These are phyloP conservation scores for Corythornis vintsioides DNA, from an alignment of 2,113 vertebrate species.

Conservation along the genomic window DNA sequence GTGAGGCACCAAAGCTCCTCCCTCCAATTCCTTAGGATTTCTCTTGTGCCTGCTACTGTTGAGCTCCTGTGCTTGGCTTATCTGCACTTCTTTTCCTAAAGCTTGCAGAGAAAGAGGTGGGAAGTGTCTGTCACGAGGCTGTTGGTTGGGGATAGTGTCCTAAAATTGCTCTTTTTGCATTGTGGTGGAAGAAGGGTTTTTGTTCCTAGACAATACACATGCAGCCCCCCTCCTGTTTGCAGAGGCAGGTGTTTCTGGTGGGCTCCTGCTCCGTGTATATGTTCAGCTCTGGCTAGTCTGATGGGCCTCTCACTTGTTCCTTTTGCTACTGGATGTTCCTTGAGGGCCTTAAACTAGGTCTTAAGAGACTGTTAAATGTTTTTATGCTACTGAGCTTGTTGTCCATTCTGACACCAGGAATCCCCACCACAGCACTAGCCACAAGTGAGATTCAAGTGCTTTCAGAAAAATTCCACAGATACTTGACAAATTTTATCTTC, in stretches of 20 bases:
- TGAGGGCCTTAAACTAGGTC: not conserved
- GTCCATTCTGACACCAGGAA: not conserved
- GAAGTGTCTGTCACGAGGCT: not conserved
- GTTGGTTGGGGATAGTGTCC: not conserved
- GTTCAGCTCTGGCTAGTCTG: not conserved
- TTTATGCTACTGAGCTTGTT: not conserved
- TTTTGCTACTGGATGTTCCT: not conserved
- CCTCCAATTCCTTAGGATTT: not conserved
- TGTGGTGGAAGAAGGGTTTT: not conserved
- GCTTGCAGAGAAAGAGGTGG: not conserved
- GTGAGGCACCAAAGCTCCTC: slow-evolving; percentile 68
- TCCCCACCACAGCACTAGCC: not conserved
- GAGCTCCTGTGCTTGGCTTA: not conserved
- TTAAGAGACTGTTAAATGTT: not conserved
- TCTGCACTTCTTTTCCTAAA: not conserved
- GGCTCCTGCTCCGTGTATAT: not conserved
- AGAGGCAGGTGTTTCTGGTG: not conserved
- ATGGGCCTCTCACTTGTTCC: not conserved
- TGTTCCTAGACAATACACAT: not conserved
- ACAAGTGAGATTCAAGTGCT: not conserved
- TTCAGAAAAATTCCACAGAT: not conserved
- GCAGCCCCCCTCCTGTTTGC: not conserved
- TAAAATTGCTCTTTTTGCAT: not conserved
- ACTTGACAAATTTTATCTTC: not conserved
- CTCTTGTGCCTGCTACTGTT: not conserved